Conservation (phyloP, 2,797 vertebrate genomes). For the Crenuchus spilurus region DNA sequence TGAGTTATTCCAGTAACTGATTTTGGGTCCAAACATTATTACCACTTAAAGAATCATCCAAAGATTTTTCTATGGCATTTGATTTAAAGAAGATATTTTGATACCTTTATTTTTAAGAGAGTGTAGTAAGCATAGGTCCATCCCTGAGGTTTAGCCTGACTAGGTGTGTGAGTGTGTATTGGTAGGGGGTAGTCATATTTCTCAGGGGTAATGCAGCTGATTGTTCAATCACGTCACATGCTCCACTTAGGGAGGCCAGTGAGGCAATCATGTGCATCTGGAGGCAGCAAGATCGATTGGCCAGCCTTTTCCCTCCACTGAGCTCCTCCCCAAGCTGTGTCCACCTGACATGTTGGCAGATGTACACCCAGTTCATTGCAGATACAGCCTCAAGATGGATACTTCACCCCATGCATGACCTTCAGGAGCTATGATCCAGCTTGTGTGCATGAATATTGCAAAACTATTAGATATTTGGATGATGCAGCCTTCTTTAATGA, state of each 20-base stretch:
- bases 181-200: constrained; percentile 57
- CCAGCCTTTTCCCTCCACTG: constrained; percentile 62
- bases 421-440: constrained; percentile 31
- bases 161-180: constrained; percentile 1
- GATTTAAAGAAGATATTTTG: no score
- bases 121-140: constrained; percentile 47
- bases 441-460: constrained; percentile 17
- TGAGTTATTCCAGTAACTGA: no score
- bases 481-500: constrained; percentile 18
- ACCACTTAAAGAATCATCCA: background rate
- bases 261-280: constrained; percentile 68
- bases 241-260: constrained; percentile 64
- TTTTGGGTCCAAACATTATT: no score
- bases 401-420: constrained; percentile 53
- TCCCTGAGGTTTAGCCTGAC: constrained; percentile 41
- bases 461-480: background rate
- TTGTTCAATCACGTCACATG: constrained; percentile 72
- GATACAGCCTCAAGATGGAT: constrained; percentile 54
- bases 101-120: constrained; percentile 54
- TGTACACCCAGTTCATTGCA: constrained; percentile 53
- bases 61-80: background rate
- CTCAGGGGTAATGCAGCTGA: constrained; percentile 64
- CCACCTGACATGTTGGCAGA: constrained; percentile 53
- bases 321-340: constrained; percentile 56
- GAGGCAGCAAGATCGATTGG: constrained; percentile 69